Evolutionary conservation across 2,113 vertebrate genomes (phyloP).

Genomic region (Spheniscus mendiculus): DNA sequence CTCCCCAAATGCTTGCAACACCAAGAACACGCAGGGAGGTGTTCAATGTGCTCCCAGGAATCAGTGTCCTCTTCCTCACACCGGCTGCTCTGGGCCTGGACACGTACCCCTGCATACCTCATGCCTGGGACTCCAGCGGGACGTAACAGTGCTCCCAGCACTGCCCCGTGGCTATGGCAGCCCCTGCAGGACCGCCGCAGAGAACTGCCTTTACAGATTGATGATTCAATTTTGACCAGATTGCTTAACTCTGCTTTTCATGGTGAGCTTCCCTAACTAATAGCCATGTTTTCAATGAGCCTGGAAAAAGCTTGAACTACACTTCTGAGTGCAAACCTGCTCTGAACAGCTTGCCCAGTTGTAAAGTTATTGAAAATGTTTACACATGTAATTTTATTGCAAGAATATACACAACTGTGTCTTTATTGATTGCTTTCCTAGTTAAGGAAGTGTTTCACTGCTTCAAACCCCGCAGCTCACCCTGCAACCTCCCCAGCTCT

Average conservation of each 20-base stretch:
- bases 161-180: not conserved
- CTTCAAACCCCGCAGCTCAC: not conserved
- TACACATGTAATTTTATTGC: slow-evolving; percentile 21
- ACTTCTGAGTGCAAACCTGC: not conserved
- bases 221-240: not conserved
- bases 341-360: slow-evolving; percentile 28
- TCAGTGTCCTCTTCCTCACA: not conserved
- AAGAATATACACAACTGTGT: not conserved
- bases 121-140: fast-evolving
- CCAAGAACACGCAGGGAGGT: fast-evolving
- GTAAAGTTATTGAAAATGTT: slow-evolving; percentile 23
- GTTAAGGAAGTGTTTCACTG: not conserved
- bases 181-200: fast-evolving
- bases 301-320: not conserved
- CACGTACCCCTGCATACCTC: fast-evolving
- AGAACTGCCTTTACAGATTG: not conserved
- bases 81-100: not conserved
- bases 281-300: not conserved
- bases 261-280: slow-evolving; percentile 1
- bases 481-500: not conserved
- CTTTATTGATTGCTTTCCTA: slow-evolving; percentile 14
- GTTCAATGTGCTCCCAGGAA: fast-evolving
- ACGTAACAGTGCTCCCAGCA: not conserved
- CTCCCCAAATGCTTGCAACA: not conserved
- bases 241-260: not conserved